A percentile compares a stretch with the other conserved stretches of the same genome.
Conservation (phyloP, 2,113 vertebrate species). For the Ptilorrhoa leucosticta region DNA sequence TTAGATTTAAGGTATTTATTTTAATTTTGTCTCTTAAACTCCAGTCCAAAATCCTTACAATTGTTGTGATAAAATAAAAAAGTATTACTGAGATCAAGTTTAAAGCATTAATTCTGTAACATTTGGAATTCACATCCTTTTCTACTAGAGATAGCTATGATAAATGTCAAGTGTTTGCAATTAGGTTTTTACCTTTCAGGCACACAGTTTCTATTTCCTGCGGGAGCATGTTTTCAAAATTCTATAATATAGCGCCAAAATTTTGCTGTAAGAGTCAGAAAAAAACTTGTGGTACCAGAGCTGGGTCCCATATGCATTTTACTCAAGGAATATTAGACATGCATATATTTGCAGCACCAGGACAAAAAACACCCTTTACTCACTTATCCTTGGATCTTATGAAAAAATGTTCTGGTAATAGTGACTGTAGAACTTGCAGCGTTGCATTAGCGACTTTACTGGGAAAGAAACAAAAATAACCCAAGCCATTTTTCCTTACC, state of each 20-base stretch:
- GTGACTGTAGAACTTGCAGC: neutral
- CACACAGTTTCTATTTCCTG: slow-evolving; percentile 13
- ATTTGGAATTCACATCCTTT: neutral
- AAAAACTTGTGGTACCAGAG: neutral
- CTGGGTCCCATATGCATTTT: neutral
- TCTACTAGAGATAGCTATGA: neutral
- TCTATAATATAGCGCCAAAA: neutral
- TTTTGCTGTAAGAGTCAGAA: neutral
- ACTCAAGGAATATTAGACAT: neutral
- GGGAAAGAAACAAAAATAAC: slow-evolving; percentile 17
- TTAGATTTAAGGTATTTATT: neutral
- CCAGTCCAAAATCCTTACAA: neutral
- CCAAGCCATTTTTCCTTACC: neutral
- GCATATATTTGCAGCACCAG: neutral
- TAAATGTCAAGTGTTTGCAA: slow-evolving; percentile 46
- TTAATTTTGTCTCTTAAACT: neutral
- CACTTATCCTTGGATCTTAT: neutral
- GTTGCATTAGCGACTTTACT: neutral
- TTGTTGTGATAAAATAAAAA: neutral
- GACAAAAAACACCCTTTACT: neutral
- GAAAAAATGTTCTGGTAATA: neutral
- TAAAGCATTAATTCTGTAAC: neutral
- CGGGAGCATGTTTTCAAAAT: neutral
- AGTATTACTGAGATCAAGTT: neutral
- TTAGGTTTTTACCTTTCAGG: slow-evolving; percentile 34